These are phyloP conservation scores for Toxonevra muliebris DNA, from an alignment of 2,888 invertebrate genomes.

Conservation along the genomic window DNA sequence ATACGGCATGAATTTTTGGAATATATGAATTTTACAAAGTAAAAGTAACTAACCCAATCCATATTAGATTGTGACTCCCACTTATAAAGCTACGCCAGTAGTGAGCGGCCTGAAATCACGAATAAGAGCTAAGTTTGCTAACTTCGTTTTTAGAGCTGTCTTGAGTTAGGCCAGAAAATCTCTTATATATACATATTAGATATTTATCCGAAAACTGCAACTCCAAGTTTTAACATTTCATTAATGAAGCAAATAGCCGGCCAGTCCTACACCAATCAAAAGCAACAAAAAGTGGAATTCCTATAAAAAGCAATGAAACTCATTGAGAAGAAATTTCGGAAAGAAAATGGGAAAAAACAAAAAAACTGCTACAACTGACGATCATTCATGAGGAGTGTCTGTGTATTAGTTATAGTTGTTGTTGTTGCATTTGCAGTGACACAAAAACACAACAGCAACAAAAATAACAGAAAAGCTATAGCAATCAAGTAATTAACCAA, in stretches of 20 bases:
- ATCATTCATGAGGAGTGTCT: neutral
- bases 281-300: neutral
- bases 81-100: neutral
- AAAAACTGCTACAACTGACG: slow-evolving; percentile 10
- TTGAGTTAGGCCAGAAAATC: too few relatives aligned
- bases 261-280: neutral
- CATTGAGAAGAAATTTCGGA: too few relatives aligned
- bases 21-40: too few relatives aligned
- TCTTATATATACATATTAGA: too few relatives aligned
- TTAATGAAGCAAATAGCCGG: too few relatives aligned
- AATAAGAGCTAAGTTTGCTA: too few relatives aligned
- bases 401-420: slow-evolving; percentile 10
- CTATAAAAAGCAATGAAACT: neutral
- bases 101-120: too few relatives aligned
- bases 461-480: slow-evolving; percentile 21
- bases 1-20: too few relatives aligned
- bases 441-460: slow-evolving; percentile 25
- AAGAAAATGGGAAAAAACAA: neutral
- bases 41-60: slow-evolving; percentile 19
- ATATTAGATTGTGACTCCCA: too few relatives aligned
- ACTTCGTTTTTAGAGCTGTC: too few relatives aligned
- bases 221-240: too few relatives aligned
- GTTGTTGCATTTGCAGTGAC: slow-evolving; percentile 10
- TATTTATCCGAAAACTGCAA: too few relatives aligned
- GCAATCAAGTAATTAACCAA: slow-evolving; percentile 27